Percentiles rank a stretch among this genome's conserved stretches.
These are phyloP conservation scores for Melanotus villosus DNA, from an alignment of 2,888 invertebrate species.

Conservation along the genomic window DNA sequence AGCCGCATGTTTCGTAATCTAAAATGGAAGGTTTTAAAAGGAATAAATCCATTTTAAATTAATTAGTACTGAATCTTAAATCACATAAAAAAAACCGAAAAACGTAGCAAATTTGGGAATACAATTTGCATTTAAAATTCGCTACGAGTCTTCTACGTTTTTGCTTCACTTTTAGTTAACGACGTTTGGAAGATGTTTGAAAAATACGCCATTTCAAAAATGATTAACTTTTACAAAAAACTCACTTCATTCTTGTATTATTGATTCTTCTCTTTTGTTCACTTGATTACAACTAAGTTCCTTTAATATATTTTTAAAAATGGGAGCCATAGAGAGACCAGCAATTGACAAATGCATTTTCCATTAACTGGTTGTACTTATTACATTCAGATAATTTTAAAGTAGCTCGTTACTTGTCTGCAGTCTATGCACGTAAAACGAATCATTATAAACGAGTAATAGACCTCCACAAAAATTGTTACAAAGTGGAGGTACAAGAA, in stretches of 20 bases:
- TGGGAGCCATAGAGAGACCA: too few species aligned
- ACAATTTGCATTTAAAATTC: slow-evolving; percentile 28
- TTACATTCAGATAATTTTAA: too few species aligned
- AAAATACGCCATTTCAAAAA: not conserved
- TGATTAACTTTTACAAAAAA: not conserved
- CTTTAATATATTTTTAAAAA: too few species aligned
- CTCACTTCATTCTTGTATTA: not conserved
- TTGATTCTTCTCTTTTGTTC: not conserved
- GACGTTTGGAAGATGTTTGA: slow-evolving; percentile 3
- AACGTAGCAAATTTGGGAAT: slow-evolving; percentile 13
- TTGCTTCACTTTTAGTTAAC: not conserved
- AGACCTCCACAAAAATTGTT: not conserved
- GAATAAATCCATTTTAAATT: slow-evolving; percentile 27
- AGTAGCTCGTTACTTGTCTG: too few species aligned
- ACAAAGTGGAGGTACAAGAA: slow-evolving; percentile 21
- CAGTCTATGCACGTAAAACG: not conserved
- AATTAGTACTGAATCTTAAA: not conserved
- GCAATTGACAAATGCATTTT: too few species aligned
- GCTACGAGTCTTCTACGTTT: not conserved
- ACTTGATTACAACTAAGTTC: not conserved
- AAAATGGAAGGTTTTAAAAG: not conserved
- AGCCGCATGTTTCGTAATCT: too few species aligned
- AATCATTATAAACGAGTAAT: not conserved
- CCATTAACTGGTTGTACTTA: too few species aligned
- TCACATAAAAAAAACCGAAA: not conserved